A percentile compares a stretch with the other conserved stretches of the same genome.
Evolutionary conservation across 2,113 vertebrate genomes (phyloP).

Genomic region (Epinephelus lanceolatus): DNA sequence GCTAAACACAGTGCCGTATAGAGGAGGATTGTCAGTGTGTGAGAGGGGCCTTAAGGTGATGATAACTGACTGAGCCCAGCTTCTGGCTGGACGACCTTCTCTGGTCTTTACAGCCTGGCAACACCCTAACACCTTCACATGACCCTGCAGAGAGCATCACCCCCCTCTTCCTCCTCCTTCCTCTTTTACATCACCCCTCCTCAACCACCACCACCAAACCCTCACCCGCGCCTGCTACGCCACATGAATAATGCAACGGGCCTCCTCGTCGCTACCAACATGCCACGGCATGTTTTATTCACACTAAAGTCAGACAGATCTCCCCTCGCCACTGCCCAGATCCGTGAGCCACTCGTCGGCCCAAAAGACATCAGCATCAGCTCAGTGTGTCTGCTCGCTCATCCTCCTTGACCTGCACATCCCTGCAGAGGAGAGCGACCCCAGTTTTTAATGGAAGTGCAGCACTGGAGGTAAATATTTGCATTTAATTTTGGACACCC

Average conservation of each 20-base stretch:
- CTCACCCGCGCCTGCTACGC: constrained; percentile 50
- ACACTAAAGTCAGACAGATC: constrained; percentile 70
- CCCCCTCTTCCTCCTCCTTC: constrained; percentile 10
- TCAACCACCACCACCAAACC: constrained; percentile 19
- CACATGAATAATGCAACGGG: constrained; percentile 83
- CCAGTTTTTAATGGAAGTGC: constrained; percentile 17
- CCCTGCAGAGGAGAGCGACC: constrained; percentile 33
- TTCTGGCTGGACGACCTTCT: constrained; percentile 43
- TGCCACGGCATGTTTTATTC: constrained; percentile 85
- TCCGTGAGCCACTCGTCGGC: constrained; percentile 15
- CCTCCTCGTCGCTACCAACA: constrained; percentile 73
- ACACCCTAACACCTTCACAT: constrained; percentile 65
- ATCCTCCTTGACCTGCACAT: constrained; percentile 71
- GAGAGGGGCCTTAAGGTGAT: constrained; percentile 24
- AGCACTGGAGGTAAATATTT: constrained; percentile 71
- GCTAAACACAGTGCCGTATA: not conserved
- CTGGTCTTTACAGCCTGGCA: constrained; percentile 61
- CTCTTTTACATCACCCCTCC: constrained; percentile 17
- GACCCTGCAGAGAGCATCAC: constrained; percentile 21
- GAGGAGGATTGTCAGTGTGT: constrained; percentile 4
- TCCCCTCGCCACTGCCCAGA: constrained; percentile 31
- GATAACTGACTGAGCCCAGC: constrained; percentile 35
- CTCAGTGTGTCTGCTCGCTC: constrained; percentile 28
- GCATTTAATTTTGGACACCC: constrained; percentile 54
- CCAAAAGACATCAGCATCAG: constrained; percentile 40